A percentile compares a stretch with the other conserved stretches of the same genome.
These are phyloP conservation scores for Andrena praecox DNA, from an alignment of 2,888 invertebrate genomes.

Conservation along the genomic window DNA sequence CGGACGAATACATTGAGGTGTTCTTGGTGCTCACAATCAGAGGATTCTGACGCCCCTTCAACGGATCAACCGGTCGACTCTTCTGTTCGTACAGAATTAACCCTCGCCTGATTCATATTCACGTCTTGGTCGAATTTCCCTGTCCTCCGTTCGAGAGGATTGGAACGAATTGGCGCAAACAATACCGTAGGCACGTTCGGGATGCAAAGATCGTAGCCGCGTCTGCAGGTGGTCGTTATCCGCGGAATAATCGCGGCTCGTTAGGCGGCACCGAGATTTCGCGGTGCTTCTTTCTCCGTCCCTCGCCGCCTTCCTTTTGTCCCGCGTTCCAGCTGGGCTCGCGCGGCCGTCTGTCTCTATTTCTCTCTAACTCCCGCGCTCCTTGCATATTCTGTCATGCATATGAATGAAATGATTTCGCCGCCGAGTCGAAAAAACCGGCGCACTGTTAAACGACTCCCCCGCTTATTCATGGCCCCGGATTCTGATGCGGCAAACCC, in stretches of 20 bases:
- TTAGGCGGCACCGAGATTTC: slow-evolving; percentile 67
- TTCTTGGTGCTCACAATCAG: no score
- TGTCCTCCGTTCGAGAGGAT: background rate
- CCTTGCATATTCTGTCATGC: slow-evolving; percentile 78
- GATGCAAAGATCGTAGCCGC: slow-evolving; percentile 55
- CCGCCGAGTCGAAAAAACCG: slow-evolving; percentile 58
- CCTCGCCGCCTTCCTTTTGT: slow-evolving; percentile 13
- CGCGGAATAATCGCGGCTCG: slow-evolving; percentile 77
- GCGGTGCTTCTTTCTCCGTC: slow-evolving; percentile 38
- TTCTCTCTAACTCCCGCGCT: slow-evolving; percentile 26
- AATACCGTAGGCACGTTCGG: slow-evolving; percentile 36
- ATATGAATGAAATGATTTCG: slow-evolving; percentile 79
- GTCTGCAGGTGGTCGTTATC: slow-evolving; percentile 66
- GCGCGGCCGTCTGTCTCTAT: slow-evolving; percentile 35
- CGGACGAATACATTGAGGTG: background rate
- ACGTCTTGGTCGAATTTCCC: background rate
- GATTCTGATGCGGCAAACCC: slow-evolving; percentile 59
- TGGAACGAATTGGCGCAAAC: slow-evolving; percentile 50
- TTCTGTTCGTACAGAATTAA: background rate
- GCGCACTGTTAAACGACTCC: slow-evolving; percentile 67
- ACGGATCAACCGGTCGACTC: background rate
- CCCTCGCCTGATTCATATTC: background rate
- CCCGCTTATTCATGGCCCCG: slow-evolving; percentile 68
- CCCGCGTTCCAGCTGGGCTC: slow-evolving; percentile 13
- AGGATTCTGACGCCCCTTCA: background rate